Conservation (phyloP, 2,113 vertebrate species). For the Perognathus longimembris region DNA sequence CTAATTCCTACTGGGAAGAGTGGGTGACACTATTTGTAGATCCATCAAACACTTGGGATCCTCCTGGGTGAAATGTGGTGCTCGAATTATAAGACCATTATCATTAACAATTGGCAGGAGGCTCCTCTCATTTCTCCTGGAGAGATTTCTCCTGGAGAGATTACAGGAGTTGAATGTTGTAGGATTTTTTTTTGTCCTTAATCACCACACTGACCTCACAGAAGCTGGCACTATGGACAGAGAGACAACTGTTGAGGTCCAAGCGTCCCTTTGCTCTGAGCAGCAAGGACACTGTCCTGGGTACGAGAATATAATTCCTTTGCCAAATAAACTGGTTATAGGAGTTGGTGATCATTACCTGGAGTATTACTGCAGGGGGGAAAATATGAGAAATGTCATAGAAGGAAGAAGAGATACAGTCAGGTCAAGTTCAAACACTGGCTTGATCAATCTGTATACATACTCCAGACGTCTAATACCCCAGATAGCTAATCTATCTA, state of each 20-base stretch:
- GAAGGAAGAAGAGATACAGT: neutral
- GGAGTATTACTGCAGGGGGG: constrained; percentile 58
- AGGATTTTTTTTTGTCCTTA: neutral
- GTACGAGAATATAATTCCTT: constrained; percentile 40
- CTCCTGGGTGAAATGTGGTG: constrained; percentile 70
- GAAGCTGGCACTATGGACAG: neutral
- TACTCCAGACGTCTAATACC: neutral
- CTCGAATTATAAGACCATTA: constrained; percentile 73
- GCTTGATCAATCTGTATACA: neutral
- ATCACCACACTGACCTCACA: constrained; percentile 65
- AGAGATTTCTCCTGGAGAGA: constrained; percentile 56
- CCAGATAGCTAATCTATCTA: too few relatives aligned
- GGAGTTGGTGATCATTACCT: constrained; percentile 60
- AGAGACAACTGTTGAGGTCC: neutral
- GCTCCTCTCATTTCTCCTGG: constrained; percentile 46
- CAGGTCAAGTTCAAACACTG: neutral
- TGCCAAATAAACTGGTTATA: constrained; percentile 63
- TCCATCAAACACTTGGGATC: constrained; percentile 68
- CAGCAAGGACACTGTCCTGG: neutral
- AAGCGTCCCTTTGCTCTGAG: neutral
- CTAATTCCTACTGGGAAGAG: constrained; percentile 22
- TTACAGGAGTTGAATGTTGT: constrained; percentile 43
- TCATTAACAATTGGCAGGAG: constrained; percentile 50
- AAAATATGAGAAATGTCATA: constrained; percentile 47
- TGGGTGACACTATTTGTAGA: constrained; percentile 73